Evolutionary conservation across 2,797 vertebrate genomes (phyloP).

Genomic region (Telmatherina bonti): DNA sequence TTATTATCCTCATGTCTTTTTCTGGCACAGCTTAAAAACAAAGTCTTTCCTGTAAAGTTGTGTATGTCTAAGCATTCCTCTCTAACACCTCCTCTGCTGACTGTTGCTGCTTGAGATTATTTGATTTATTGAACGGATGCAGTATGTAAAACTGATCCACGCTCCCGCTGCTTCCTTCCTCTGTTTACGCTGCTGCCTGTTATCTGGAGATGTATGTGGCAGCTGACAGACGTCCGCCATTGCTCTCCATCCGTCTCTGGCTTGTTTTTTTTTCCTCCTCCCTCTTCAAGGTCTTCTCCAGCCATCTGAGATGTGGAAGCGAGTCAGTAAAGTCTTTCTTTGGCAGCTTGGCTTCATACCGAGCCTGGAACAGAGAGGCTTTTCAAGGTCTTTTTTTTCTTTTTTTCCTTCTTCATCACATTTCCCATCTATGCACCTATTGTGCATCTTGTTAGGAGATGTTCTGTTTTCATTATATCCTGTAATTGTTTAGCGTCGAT

Average conservation of each 20-base stretch:
- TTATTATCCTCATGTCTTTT: not conserved
- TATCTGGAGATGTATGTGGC: slow-evolving; percentile 36
- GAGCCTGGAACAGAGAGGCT: slow-evolving; percentile 35
- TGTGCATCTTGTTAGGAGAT: slow-evolving; percentile 9
- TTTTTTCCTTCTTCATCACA: slow-evolving; percentile 26
- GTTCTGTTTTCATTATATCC: slow-evolving; percentile 3
- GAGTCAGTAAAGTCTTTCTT: slow-evolving; percentile 26
- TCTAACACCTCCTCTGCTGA: not conserved
- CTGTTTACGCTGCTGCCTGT: slow-evolving; percentile 38
- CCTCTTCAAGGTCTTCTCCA: slow-evolving; percentile 52
- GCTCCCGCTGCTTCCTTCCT: not conserved
- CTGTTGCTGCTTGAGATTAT: slow-evolving; percentile 4
- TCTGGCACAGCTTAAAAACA: not conserved
- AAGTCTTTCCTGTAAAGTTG: not conserved
- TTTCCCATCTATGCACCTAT: slow-evolving; percentile 27
- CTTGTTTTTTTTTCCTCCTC: slow-evolving; percentile 15
- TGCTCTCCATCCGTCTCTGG: slow-evolving; percentile 24
- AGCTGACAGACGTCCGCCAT: slow-evolving; percentile 21
- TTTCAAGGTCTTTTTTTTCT: slow-evolving; percentile 41
- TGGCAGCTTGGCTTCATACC: slow-evolving; percentile 25
- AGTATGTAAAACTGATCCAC: not conserved
- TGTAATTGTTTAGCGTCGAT: slow-evolving; percentile 13
- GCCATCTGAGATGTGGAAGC: slow-evolving; percentile 1
- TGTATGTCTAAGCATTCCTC: not conserved
- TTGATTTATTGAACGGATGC: not conserved